Base-by-base conservation (phyloP, 2,113 vertebrate genomes). In the Ameiurus melas region DNA sequence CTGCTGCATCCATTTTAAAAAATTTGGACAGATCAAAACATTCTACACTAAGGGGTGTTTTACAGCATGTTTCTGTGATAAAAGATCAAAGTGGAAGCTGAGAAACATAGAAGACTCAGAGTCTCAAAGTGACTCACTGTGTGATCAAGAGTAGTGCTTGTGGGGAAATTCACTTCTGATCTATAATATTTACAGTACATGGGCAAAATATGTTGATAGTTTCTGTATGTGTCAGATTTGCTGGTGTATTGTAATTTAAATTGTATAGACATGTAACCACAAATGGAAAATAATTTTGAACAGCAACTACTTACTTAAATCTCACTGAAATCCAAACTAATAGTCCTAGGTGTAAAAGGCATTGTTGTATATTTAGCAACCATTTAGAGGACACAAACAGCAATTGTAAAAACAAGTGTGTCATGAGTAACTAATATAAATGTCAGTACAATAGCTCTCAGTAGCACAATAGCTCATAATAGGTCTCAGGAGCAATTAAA, bases 1-100 rank as follows among this genome's bases (percentile, higher is more conserved):
- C 57, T 70, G 64, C 81, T 33, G 51, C 66, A 22, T 27, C 3
- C 70, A 79, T 60, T 51, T 64, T 68, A 78, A 68, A 53, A 64
- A 55, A n/a, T 70, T 33, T 70, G 30, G 30, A 70, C n/a, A 87
- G 51, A 87, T 87, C 66, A 87, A 66, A 70, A 57, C 7, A 66
- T 43, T 70, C 39, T 43, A n/a, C 30, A 73, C n/a, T 85, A 55
- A 86, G 33, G 13, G 22, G 30, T 70, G 33, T 79, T 79, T 64
- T 78, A 57, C 27, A 84, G 30, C 71, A 66, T 17, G 39, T 39
- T 36, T 84, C 12, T 84, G n/a, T 53, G 82, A 57, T 64, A 84
- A 60, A 84, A 77, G 39, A 51, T 77, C 43, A 27, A 51, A 47
- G 43, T 27, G 1, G 43, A 27, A 47, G 73, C 39, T 25, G 22